Percentiles rank a stretch among this genome's conserved stretches.
Conservation (phyloP, 2,797 vertebrate genomes). For the Glyptemys insculpta region DNA sequence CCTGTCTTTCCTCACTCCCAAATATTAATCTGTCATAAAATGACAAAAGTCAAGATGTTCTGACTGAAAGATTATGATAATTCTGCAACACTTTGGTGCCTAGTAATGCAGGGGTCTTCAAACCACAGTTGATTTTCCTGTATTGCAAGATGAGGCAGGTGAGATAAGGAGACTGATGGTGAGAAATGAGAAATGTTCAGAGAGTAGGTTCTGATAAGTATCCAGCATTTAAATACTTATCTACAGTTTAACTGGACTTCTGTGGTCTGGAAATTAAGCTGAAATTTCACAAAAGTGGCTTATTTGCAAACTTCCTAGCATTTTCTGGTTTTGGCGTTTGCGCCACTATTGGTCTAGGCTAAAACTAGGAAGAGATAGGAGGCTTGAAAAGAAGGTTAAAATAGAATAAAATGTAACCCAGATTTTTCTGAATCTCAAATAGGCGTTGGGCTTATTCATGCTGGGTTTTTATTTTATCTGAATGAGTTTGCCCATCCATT, state of each 20-base stretch:
- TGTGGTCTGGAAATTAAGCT: constrained; percentile 37
- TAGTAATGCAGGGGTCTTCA: constrained; percentile 13
- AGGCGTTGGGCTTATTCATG: constrained; percentile 19
- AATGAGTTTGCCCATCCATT: constrained; percentile 55
- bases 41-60: neutral
- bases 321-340: constrained; percentile 12
- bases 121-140: neutral
- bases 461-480: constrained; percentile 50
- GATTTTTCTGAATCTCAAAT: constrained; percentile 14
- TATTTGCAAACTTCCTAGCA: neutral
- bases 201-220: constrained; percentile 10
- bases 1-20: neutral
- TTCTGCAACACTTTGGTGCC: neutral
- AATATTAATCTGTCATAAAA: neutral
- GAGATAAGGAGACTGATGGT: constrained; percentile 3
- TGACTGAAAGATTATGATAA: neutral
- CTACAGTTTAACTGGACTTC: neutral
- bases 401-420: constrained; percentile 10
- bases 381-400: constrained; percentile 36
- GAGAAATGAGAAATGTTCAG: neutral
- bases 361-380: neutral
- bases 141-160: neutral
- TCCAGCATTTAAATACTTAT: constrained; percentile 16
- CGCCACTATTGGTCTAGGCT: neutral
- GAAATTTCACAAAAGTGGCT: constrained; percentile 14